Base-by-base conservation (phyloP, 92 coral and sea anemone genomes). In the Hydrozoanthus gracilis region DNA sequence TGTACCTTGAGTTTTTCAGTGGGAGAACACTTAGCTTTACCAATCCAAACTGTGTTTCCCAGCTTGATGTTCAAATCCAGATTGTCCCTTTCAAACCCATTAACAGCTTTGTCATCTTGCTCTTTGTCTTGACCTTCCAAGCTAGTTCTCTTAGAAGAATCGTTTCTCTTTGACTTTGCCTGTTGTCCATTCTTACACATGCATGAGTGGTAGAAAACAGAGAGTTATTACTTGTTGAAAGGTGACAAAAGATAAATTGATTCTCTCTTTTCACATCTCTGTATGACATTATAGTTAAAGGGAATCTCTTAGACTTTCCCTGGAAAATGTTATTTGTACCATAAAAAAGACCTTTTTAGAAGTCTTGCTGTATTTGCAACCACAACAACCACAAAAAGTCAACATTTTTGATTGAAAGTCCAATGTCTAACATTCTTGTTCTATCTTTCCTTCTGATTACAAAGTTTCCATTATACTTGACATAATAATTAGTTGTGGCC, bases 41-140 rank as follows among this genome's bases (percentile, higher is more conserved):
- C 84, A 14, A 79, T 79, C 58, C 84, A 7, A 0, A 64, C 84
- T 18, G 73, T 49, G 20, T 7, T 13, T 47, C 74, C 84, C 18
- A 79, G 5, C 84, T 62, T 17, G 55, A 79, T 79, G 17, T 79
- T 46, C 44, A 44, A 46, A n/a, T 62, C 35, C 54, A 79, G 13
- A 44, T 48, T 79, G 61, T 79, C 84, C 35, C 84, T 79, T 49
- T 79, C 16, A 64, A 62, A 79, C 5, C 84, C 84, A 45, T 39
- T 10, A 16, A 76, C 8, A 15, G 73, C 7, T 67, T 20, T 15
- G 8, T 67, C 16, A 47, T 50, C 66, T 17, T 75, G 79, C 16
- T 51, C 58, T 75, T 50, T 44, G 50, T 54, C 39, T 51, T 8
- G 46, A 18, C 13, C 12, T 27, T 16, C 49, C 48, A n/a, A 8